Conservation (phyloP, 2,113 vertebrate genomes). For the Parus major region DNA sequence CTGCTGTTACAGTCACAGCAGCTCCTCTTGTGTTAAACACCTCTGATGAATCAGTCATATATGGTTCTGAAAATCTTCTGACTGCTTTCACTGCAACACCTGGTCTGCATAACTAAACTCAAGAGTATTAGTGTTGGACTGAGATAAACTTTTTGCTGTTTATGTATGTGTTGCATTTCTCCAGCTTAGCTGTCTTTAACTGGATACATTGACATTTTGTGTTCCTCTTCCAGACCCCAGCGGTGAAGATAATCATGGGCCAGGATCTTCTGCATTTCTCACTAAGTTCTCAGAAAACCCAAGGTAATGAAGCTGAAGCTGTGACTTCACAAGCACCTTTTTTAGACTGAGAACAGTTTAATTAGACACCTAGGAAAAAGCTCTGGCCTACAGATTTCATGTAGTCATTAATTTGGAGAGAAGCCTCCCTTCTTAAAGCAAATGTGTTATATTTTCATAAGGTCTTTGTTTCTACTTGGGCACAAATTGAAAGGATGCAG, state of each 20-base stretch:
- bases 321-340: not conserved
- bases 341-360: not conserved
- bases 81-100: not conserved
- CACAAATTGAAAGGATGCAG: not conserved
- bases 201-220: not conserved
- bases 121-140: not conserved
- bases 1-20: not conserved
- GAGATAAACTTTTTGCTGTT: not conserved
- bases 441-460: not conserved
- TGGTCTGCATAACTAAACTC: not conserved
- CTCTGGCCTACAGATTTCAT: not conserved
- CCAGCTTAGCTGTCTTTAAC: not conserved
- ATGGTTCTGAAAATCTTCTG: not conserved
- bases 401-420: not conserved
- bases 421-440: not conserved
- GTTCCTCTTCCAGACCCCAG: constrained; percentile 55
- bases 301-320: constrained; percentile 66
- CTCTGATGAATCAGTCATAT: not conserved
- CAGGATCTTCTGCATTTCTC: constrained; percentile 33
- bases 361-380: not conserved
- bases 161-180: not conserved
- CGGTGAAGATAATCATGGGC: constrained; percentile 28
- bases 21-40: not conserved
- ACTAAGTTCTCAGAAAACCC: constrained; percentile 65
- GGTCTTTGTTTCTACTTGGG: not conserved